These are phyloP conservation scores for Hippocampus barbouri DNA, from an alignment of 2,113 vertebrate genomes.

Conservation along the genomic window DNA sequence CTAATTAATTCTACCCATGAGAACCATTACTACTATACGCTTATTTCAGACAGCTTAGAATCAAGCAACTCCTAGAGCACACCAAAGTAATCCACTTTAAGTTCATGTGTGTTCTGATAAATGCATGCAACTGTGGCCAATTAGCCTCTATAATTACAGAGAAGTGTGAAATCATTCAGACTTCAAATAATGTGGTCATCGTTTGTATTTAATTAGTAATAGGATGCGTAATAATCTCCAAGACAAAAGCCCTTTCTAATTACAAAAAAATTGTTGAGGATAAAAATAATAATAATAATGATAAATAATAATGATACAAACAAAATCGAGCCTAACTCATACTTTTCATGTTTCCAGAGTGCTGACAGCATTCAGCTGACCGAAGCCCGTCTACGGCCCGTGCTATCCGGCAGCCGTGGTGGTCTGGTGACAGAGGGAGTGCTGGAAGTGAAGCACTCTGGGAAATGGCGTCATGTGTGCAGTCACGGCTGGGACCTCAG, in stretches of 20 bases:
- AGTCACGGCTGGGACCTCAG: slow-evolving; percentile 80
- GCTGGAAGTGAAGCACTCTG: slow-evolving; percentile 86
- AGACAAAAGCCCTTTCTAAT: not conserved
- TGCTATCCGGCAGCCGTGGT: slow-evolving; percentile 73
- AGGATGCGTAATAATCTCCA: not conserved
- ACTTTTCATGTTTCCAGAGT: slow-evolving; percentile 35
- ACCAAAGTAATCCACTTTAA: not conserved
- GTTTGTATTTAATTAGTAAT: too few relatives aligned
- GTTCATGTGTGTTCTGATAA: not conserved
- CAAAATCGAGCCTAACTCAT: not conserved
- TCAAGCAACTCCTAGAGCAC: not conserved
- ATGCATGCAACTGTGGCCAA: not conserved
- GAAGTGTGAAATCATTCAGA: not conserved
- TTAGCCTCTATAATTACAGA: not conserved
- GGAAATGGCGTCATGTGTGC: slow-evolving; percentile 91
- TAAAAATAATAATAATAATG: not conserved
- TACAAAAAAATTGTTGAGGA: not conserved
- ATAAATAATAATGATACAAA: too few relatives aligned
- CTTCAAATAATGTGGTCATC: too few relatives aligned
- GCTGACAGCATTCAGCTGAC: slow-evolving; percentile 66
- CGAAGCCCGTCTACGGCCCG: slow-evolving; percentile 84
- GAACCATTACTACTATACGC: not conserved
- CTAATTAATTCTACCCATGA: not conserved
- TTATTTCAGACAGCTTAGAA: not conserved
- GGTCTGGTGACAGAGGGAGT: slow-evolving; percentile 83